phyloP scores from a whole-genome alignment of 2,113 vertebrate genomes.

The Ptilorrhoa leucosticta region DNA sequence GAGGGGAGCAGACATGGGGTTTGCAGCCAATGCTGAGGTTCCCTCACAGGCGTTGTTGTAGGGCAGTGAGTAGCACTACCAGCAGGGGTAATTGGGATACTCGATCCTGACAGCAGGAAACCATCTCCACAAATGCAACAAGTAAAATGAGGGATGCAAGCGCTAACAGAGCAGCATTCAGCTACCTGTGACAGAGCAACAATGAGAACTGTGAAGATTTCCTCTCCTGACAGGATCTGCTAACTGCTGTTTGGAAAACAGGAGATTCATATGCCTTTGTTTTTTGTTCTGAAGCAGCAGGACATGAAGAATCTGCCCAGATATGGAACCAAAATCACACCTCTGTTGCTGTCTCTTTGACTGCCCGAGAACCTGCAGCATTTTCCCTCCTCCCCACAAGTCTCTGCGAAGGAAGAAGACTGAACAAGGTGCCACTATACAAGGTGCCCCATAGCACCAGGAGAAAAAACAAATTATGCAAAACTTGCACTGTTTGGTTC shows the following conservation, averaged over 20 bases:
- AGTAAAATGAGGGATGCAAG: neutral
- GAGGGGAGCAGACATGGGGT: neutral
- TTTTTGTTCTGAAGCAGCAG: neutral
- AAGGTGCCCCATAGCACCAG: neutral
- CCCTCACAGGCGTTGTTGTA: accelerated
- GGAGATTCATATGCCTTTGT: neutral
- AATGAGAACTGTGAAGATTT: slow-evolving; percentile 16
- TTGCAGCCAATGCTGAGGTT: neutral
- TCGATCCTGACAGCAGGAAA: neutral
- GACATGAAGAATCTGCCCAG: neutral
- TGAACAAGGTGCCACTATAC: neutral
- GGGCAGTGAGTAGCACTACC: neutral
- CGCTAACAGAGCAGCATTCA: neutral
- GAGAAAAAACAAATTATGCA: neutral
- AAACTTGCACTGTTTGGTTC: neutral
- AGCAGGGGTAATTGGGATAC: neutral
- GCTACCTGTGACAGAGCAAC: neutral
- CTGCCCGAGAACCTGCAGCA: accelerated
- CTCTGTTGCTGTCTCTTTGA: accelerated
- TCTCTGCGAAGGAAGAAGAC: neutral
- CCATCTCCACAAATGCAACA: neutral
- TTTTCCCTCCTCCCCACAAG: neutral
- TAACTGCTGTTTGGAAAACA: slow-evolving; percentile 5
- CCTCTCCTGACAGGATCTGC: neutral
- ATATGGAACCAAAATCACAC: accelerated